phyloP scores from a whole-genome alignment of 2,888 invertebrate genomes.

The Artemia sp. region DNA sequence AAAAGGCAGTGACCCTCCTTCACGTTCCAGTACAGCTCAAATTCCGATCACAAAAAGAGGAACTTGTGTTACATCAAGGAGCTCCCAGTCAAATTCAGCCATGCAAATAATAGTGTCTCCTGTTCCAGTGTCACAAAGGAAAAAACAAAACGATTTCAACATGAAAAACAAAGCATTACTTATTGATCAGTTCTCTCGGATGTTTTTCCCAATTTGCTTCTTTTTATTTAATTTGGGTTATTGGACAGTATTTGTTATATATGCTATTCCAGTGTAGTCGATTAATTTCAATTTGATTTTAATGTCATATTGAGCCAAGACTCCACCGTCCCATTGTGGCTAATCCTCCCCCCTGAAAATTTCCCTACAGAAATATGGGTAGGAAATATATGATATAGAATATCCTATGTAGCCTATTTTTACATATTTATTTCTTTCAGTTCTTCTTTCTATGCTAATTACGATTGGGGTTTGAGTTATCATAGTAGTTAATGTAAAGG shows the following conservation, averaged over 20 bases:
- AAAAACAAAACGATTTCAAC: neutral
- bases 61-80: neutral
- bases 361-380: no score
- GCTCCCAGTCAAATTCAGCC: slow-evolving; percentile 9
- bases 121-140: neutral
- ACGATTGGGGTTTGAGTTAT: no score
- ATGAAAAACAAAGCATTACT: slow-evolving; percentile 16
- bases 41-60: neutral
- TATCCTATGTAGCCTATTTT: no score
- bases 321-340: no score
- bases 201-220: slow-evolving; percentile 19
- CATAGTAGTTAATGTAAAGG: no score
- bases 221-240: slow-evolving; percentile 19
- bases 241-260: slow-evolving; percentile 20
- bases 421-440: no score
- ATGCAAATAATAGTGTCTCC: neutral
- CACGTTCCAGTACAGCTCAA: neutral
- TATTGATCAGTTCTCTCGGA: slow-evolving; percentile 19
- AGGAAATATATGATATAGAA: no score
- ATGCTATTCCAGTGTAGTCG: no score
- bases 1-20: neutral
- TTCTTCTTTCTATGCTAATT: no score
- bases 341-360: no score
- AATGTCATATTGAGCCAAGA: no score
- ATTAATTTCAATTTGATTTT: no score